phyloP scores from a whole-genome alignment of 2,113 vertebrate genomes.

The Oryzias melastigma region DNA sequence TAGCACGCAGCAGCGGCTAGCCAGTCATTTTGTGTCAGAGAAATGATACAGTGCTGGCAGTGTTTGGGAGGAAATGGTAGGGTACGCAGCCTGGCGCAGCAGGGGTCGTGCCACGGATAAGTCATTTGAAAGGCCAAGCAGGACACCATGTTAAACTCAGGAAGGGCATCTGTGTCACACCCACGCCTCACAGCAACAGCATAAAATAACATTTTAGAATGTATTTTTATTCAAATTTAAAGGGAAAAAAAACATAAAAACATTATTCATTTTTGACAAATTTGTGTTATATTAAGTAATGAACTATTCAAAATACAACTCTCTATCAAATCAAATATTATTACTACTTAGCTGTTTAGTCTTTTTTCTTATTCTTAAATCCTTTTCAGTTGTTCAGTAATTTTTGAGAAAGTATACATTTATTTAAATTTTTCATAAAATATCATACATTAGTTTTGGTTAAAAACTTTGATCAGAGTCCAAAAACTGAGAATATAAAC shows the following conservation, averaged over 20 bases:
- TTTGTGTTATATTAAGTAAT: no score
- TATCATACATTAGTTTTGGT: no score
- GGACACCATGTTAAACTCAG: slow-evolving; percentile 72
- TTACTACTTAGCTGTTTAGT: no score
- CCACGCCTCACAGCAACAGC: slow-evolving; percentile 13
- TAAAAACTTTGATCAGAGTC: no score
- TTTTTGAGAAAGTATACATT: no score
- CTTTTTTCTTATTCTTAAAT: no score
- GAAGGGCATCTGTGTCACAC: slow-evolving; percentile 58
- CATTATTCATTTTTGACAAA: background rate
- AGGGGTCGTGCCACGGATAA: slow-evolving; percentile 88
- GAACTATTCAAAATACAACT: no score
- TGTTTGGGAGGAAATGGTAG: slow-evolving; percentile 97
- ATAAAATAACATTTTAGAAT: slow-evolving; percentile 1
- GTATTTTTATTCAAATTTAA: background rate
- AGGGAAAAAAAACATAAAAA: background rate
- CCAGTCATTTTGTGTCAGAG: slow-evolving; percentile 96
- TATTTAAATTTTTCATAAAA: no score
- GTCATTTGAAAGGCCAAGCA: slow-evolving; percentile 84
- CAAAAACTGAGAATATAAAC: no score
- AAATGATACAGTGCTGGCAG: slow-evolving; percentile 95
- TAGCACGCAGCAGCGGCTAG: slow-evolving; percentile 84
- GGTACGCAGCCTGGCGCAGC: slow-evolving; percentile 84
- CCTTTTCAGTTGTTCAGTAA: no score
- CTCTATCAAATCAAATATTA: no score